Percentiles rank a stretch among this genome's conserved stretches.
Evolutionary conservation across 2,888 invertebrate genomes (phyloP).

Genomic region (Megaustenia siamemsis): DNA sequence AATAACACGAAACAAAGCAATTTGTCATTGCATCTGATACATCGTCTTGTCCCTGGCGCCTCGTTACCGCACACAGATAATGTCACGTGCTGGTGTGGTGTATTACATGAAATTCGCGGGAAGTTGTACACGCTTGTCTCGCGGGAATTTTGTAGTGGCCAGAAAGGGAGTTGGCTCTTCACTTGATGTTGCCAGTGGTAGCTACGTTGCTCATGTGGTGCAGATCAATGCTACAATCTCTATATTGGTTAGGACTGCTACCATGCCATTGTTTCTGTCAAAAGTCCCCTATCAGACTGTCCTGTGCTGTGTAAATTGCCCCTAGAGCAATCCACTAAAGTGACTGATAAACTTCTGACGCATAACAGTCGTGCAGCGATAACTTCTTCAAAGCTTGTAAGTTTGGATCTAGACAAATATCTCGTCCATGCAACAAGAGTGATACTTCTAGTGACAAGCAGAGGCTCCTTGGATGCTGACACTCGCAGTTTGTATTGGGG

Average conservation of each 20-base stretch:
- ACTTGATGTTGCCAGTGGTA: background rate
- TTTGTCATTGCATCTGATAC: background rate
- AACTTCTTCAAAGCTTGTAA: too few relatives aligned
- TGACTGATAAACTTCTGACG: constrained; percentile 6
- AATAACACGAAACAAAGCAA: too few relatives aligned
- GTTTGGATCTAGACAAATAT: too few relatives aligned
- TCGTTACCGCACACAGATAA: background rate
- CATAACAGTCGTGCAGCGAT: background rate
- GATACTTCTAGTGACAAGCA: too few relatives aligned
- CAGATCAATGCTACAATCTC: constrained; percentile 28
- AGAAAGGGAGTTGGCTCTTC: background rate
- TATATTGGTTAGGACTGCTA: constrained; percentile 17
- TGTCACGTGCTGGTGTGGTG: background rate
- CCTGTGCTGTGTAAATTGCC: background rate
- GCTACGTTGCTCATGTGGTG: background rate
- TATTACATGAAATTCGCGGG: constrained; percentile 14
- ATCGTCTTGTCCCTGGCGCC: background rate
- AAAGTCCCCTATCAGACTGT: background rate
- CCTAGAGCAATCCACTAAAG: constrained; percentile 26
- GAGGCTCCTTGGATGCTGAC: too few relatives aligned
- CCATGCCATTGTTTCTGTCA: background rate
- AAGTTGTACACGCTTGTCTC: constrained; percentile 14
- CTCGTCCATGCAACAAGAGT: too few relatives aligned
- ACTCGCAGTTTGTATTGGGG: too few relatives aligned
- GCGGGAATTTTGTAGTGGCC: background rate